These are phyloP conservation scores for Charadrius vociferus DNA, from an alignment of 2,113 vertebrate species.

Conservation along the genomic window DNA sequence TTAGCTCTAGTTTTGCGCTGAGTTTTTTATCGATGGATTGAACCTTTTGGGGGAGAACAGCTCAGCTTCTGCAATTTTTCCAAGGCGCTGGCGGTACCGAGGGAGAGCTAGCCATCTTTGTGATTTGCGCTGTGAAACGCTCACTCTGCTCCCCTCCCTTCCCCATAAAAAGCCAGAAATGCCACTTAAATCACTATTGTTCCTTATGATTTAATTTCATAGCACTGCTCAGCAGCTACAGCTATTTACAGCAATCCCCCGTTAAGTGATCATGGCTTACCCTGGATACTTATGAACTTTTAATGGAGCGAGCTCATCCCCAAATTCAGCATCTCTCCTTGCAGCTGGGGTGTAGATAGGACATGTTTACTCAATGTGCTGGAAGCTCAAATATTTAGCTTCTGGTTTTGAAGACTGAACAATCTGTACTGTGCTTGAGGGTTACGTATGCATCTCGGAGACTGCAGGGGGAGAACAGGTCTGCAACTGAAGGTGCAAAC, in stretches of 20 bases:
- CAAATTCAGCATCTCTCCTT: constrained; percentile 45
- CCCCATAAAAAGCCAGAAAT: constrained; percentile 47
- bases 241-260: constrained; percentile 49
- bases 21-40: not conserved
- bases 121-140: not conserved
- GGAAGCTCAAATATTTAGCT: constrained; percentile 60
- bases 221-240: constrained; percentile 13
- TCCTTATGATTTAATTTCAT: constrained; percentile 45
- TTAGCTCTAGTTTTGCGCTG: not conserved
- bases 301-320: not conserved
- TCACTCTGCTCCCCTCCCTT: not conserved
- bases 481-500: constrained; percentile 29
- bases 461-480: not conserved
- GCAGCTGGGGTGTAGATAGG: constrained; percentile 46
- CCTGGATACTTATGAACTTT: constrained; percentile 22
- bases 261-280: constrained; percentile 16
- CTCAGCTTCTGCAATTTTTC: not conserved
- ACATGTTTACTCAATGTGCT: constrained; percentile 28
- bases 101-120: not conserved
- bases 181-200: constrained; percentile 22
- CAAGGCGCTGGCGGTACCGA: accelerated
- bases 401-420: not conserved
- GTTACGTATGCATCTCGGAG: not conserved
- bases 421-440: not conserved
- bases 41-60: not conserved